These are phyloP conservation scores for Alcedo atthis DNA, from an alignment of 2,797 vertebrate genomes.

Conservation along the genomic window DNA sequence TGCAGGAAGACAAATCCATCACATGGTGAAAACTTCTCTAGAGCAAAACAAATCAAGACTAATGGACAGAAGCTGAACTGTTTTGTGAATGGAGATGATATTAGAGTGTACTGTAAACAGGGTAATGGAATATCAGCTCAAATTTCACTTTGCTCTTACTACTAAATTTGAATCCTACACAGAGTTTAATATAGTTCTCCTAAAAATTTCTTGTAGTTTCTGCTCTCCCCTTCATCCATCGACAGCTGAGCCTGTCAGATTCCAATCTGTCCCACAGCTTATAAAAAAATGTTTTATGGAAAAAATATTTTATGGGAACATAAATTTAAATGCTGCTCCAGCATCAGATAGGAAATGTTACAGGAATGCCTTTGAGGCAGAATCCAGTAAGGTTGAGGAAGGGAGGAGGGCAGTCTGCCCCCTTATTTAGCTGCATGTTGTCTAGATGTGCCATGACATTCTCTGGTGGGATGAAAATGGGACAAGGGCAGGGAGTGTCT, in stretches of 20 bases:
- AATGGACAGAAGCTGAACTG: not conserved
- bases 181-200: conserved; percentile 50
- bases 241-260: conserved; percentile 39
- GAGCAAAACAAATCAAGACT: not conserved
- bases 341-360: not conserved
- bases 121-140: conserved; percentile 24
- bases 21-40: not conserved
- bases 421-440: not conserved
- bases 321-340: not conserved
- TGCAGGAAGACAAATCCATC: not conserved
- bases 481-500: not conserved
- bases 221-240: not conserved
- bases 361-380: not conserved
- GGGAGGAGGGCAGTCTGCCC: not conserved
- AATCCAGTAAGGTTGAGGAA: not conserved
- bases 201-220: conserved; percentile 28
- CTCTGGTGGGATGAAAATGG: not conserved
- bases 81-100: conserved; percentile 33
- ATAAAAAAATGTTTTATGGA: not conserved
- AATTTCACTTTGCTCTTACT: conserved; percentile 2
- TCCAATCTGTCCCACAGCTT: not conserved
- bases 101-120: not conserved
- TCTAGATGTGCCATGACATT: not conserved
- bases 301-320: conserved; percentile 9
- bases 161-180: conserved; percentile 9